Percentiles rank a stretch among this genome's conserved stretches.
phyloP scores from a whole-genome alignment of 2,888 invertebrate genomes.

The Furcula furcula region DNA sequence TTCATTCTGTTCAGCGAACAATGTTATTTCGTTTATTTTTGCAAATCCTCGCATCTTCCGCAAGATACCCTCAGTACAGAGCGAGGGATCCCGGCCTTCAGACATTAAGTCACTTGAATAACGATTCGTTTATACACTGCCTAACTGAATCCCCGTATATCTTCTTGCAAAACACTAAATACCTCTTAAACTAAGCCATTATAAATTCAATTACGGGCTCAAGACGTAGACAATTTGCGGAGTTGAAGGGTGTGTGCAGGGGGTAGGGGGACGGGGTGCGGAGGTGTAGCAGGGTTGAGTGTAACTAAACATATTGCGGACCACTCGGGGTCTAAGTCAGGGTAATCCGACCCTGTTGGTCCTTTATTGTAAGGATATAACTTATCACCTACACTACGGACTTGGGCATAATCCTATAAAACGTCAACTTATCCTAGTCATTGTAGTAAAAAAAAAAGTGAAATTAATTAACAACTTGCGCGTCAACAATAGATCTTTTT shows the following conservation, averaged over 20 bases:
- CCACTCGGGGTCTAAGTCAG: constrained; percentile 51
- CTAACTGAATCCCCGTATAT: constrained; percentile 24
- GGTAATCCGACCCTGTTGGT: constrained; percentile 56
- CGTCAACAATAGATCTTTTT: too few species aligned
- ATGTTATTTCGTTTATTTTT: neutral
- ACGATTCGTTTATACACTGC: constrained; percentile 20
- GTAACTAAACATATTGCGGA: constrained; percentile 67
- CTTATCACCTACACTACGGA: constrained; percentile 31
- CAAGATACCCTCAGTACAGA: neutral
- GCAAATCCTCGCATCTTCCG: neutral
- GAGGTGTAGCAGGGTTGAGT: constrained; percentile 13
- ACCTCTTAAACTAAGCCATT: constrained; percentile 73
- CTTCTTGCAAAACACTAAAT: constrained; percentile 58
- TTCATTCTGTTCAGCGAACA: neutral
- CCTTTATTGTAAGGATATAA: constrained; percentile 53
- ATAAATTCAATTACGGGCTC: constrained; percentile 77
- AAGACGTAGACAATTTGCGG: constrained; percentile 69
- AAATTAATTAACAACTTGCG: too few species aligned
- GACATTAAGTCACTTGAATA: constrained; percentile 15
- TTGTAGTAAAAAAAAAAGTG: too few species aligned
- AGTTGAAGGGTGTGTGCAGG: constrained; percentile 32
- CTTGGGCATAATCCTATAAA: too few species aligned
- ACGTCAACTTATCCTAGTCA: too few species aligned
- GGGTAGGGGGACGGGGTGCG: constrained; percentile 4
- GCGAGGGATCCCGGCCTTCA: neutral